Conservation (phyloP, 2,797 vertebrate species). For the Gobio occitaniae region DNA sequence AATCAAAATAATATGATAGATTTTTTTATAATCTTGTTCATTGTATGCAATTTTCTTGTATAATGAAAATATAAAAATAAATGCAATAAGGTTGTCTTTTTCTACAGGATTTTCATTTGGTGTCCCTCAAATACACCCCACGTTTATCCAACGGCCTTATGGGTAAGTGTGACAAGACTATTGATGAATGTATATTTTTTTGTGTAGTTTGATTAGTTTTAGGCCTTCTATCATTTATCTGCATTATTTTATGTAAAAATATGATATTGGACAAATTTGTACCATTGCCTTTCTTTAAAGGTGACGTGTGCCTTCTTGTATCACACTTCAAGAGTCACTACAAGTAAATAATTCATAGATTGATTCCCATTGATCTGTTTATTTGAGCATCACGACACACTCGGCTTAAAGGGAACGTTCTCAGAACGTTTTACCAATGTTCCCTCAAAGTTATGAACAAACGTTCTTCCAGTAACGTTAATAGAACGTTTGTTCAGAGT, state of each 20-base stretch:
- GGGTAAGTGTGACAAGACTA: conserved; percentile 83
- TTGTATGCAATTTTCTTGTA: neutral
- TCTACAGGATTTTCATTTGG: conserved; percentile 94
- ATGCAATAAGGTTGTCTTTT: conserved; percentile 47
- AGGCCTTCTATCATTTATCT: neutral
- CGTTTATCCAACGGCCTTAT: conserved; percentile 97
- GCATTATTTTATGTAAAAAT: neutral
- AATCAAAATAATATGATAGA: neutral
- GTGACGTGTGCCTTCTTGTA: neutral
- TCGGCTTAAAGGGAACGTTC: neutral
- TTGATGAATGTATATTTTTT: neutral
- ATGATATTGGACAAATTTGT: neutral
- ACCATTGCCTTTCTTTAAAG: neutral
- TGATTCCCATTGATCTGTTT: neutral
- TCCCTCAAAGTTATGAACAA: neutral
- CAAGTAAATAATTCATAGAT: neutral
- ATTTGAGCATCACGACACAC: neutral
- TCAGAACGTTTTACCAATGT: neutral
- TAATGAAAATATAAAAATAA: too few relatives aligned
- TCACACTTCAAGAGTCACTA: neutral
- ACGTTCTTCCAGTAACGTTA: neutral
- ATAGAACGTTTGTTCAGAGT: neutral
- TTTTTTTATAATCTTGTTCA: too few relatives aligned
- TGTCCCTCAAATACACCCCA: conserved; percentile 94
- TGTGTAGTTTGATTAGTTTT: neutral